Conservation (phyloP, 2,797 vertebrate genomes). For the Acomys russatus region DNA sequence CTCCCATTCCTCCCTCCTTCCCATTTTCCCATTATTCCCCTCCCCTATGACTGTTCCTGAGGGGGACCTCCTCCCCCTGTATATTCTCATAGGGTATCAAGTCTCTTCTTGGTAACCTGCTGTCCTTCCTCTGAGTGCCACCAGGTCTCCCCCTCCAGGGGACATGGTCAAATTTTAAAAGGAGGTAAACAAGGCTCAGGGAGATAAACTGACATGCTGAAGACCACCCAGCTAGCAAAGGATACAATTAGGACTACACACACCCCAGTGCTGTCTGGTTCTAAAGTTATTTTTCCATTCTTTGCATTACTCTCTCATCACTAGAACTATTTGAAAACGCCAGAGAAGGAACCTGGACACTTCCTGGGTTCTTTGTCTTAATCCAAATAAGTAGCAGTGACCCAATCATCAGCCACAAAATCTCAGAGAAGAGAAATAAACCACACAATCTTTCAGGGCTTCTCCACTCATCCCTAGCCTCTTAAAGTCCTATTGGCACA, state of each 20-base stretch:
- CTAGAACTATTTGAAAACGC: conserved; percentile 38
- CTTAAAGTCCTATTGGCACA: conserved; percentile 28
- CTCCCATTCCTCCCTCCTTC: too few relatives aligned
- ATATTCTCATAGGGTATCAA: too few relatives aligned
- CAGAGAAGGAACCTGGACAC: neutral
- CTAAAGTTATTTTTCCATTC: conserved; percentile 54
- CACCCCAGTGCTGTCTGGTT: conserved; percentile 16
- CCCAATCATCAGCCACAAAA: neutral
- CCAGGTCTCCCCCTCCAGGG: too few relatives aligned
- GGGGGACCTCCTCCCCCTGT: too few relatives aligned
- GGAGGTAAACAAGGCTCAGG: neutral
- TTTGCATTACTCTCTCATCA: conserved; percentile 57
- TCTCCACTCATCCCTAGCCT: conserved; percentile 7
- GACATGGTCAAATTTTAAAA: too few relatives aligned
- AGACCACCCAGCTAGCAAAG: conserved; percentile 63
- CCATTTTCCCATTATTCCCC: too few relatives aligned
- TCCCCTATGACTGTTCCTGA: too few relatives aligned
- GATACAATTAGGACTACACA: conserved; percentile 20
- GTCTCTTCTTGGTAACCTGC: too few relatives aligned
- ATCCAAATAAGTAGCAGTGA: conserved; percentile 39
- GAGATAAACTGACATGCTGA: conserved; percentile 4
- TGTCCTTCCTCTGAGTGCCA: too few relatives aligned
- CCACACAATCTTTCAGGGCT: neutral
- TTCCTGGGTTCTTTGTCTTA: conserved; percentile 44
- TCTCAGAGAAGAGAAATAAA: conserved; percentile 55